These are phyloP conservation scores for Homalodisca vitripennis DNA, from an alignment of 1,140 invertebrate species.

Conservation along the genomic window DNA sequence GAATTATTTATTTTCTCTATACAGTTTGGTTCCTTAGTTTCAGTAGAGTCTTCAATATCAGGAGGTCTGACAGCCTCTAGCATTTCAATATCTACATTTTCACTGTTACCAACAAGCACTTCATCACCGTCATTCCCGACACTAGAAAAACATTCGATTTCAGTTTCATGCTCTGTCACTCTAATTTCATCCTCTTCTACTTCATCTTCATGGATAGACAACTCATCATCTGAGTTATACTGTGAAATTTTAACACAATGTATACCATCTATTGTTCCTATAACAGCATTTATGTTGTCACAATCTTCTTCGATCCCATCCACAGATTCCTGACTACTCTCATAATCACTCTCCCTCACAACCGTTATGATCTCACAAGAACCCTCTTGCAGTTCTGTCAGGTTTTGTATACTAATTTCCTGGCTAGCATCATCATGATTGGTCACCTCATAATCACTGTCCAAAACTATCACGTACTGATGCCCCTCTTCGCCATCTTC, in stretches of 20 bases:
- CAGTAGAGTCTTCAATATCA: no score
- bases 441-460: constrained; percentile 3
- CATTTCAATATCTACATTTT: not conserved
- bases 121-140: not conserved
- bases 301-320: constrained; percentile 4
- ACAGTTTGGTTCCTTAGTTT: no score
- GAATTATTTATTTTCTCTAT: no score
- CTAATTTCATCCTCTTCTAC: not conserved
- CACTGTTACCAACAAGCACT: not conserved
- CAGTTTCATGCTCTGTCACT: not conserved
- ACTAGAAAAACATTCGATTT: not conserved
- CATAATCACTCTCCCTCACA: constrained; percentile 30
- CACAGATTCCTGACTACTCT: constrained; percentile 30
- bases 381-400: constrained; percentile 14
- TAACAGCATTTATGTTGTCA: constrained; percentile 30
- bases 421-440: not conserved
- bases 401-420: constrained; percentile 5
- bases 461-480: constrained; percentile 20
- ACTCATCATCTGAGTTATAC: constrained; percentile 27
- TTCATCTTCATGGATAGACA: not conserved
- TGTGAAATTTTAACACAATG: constrained; percentile 20
- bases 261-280: constrained; percentile 28
- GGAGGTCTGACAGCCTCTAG: no score
- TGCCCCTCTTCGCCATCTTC: constrained; percentile 25
- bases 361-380: constrained; percentile 33